Conservation (phyloP, 2,888 invertebrate species). For the Caenorhabditis sp. region DNA sequence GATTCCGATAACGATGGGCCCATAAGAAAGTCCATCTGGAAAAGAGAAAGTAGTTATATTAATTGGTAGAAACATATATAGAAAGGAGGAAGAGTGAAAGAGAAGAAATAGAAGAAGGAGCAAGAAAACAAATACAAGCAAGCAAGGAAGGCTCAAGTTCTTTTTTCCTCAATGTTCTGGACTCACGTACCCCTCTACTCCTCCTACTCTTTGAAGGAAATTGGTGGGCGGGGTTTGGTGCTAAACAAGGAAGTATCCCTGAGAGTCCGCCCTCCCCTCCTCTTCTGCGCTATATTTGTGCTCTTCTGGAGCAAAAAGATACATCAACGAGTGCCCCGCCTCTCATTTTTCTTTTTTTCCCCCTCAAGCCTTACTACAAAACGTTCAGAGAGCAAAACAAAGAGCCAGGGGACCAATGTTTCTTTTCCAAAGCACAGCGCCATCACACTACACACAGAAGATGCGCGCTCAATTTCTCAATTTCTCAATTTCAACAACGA, state of each 20-base stretch:
- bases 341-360: slow-evolving; percentile 19
- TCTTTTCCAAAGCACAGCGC: slow-evolving; percentile 28
- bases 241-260: slow-evolving; percentile 65
- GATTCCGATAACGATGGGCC: slow-evolving; percentile 61
- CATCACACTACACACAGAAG: slow-evolving; percentile 34
- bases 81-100: not conserved
- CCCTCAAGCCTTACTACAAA: not conserved
- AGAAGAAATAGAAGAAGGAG: no score
- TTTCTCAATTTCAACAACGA: slow-evolving; percentile 34
- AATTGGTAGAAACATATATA: not conserved
- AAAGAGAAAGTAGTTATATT: not conserved
- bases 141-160: not conserved
- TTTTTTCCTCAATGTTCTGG: slow-evolving; percentile 25
- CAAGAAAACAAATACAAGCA: not conserved
- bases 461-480: no score
- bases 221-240: slow-evolving; percentile 55
- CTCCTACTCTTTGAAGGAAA: slow-evolving; percentile 43
- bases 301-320: slow-evolving; percentile 43
- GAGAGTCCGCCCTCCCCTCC: slow-evolving; percentile 44
- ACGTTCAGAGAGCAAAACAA: slow-evolving; percentile 56
- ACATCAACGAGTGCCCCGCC: slow-evolving; percentile 38
- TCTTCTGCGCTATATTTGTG: slow-evolving; percentile 47
- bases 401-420: slow-evolving; percentile 22
- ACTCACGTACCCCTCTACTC: slow-evolving; percentile 36
- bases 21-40: slow-evolving; percentile 68